A percentile compares a stretch with the other conserved stretches of the same genome.
These are phyloP conservation scores for Thamnophis sirtalis DNA, from an alignment of 2,113 vertebrate genomes.

Conservation along the genomic window DNA sequence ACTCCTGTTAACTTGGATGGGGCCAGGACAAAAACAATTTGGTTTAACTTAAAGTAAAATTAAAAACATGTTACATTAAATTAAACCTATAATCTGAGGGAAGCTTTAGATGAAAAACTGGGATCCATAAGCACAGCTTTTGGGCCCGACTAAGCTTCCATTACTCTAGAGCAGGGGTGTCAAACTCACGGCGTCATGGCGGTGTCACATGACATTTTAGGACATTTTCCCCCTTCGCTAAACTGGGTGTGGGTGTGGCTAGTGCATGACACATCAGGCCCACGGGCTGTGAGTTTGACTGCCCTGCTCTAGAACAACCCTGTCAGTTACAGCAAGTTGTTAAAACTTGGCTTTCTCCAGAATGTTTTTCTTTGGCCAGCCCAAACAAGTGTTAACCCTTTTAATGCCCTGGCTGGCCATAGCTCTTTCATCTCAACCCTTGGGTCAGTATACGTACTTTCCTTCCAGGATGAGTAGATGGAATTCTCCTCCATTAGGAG, in stretches of 20 bases:
- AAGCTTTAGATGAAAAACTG: neutral
- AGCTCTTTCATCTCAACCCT: neutral
- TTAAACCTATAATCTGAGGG: neutral
- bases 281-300: no score
- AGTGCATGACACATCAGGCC: no score
- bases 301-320: neutral
- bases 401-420: neutral
- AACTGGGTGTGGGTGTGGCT: no score
- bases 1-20: neutral
- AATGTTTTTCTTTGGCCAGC: neutral
- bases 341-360: neutral
- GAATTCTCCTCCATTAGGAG: constrained; percentile 79
- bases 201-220: no score
- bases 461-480: constrained; percentile 80
- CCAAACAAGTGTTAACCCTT: no score
- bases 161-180: neutral
- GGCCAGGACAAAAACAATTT: neutral
- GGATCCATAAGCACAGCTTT: neutral
- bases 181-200: no score
- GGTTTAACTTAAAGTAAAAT: neutral
- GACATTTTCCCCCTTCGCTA: no score
- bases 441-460: constrained; percentile 53
- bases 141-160: neutral
- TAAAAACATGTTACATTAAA: neutral
- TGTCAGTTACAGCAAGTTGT: neutral